Conservation (phyloP, 2,797 vertebrate genomes). For the Aplochiton taeniatus region DNA sequence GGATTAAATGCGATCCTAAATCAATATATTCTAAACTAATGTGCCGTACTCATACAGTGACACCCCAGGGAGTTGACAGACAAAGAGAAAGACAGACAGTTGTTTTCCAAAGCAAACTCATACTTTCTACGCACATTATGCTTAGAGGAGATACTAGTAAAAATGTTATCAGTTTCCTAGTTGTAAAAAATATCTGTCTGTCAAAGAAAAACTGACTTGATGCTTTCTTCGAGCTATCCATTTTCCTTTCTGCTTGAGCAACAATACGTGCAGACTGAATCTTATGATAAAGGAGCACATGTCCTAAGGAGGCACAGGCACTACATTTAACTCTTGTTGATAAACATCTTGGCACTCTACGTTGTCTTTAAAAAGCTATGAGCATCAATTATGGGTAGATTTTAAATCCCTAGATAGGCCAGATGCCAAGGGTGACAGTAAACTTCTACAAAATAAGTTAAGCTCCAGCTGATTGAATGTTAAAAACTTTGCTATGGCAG, state of each 20-base stretch:
- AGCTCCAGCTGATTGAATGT: constrained; percentile 18
- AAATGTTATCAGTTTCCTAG: too few species aligned
- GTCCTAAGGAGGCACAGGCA: constrained; percentile 30
- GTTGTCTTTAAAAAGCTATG: constrained; percentile 56
- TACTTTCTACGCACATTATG: too few species aligned
- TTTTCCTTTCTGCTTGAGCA: background rate
- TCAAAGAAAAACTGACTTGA: too few species aligned
- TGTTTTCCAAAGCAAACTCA: too few species aligned
- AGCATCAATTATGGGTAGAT: constrained; percentile 57
- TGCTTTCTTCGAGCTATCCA: background rate
- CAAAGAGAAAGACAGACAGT: too few species aligned
- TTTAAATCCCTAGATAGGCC: constrained; percentile 55
- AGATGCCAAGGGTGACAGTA: constrained; percentile 40
- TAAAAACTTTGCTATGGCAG: constrained; percentile 21
- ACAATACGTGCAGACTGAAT: background rate
- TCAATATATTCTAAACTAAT: too few species aligned
- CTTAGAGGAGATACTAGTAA: too few species aligned
- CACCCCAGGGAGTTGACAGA: too few species aligned
- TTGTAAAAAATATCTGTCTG: too few species aligned
- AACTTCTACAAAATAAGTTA: constrained; percentile 22
- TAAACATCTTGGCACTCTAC: constrained; percentile 47
- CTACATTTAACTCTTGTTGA: constrained; percentile 52
- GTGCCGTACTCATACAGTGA: too few species aligned
- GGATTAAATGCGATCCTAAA: too few species aligned
- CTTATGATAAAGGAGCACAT: background rate